These are phyloP conservation scores for Sicus ferrugineus DNA, from an alignment of 2,888 invertebrate species.

Conservation along the genomic window DNA sequence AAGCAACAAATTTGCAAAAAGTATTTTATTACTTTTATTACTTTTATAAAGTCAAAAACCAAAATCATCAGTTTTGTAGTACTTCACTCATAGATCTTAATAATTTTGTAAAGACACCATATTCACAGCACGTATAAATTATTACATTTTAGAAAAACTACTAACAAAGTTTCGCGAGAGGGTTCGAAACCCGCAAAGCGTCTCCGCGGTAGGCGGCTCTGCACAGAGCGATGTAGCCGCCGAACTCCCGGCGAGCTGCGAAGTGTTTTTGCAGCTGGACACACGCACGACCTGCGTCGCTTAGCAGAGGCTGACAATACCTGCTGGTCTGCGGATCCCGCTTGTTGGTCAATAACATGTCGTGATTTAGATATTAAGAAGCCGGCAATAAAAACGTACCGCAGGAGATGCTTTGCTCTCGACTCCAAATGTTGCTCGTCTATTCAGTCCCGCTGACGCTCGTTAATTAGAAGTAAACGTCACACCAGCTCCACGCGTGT, in stretches of 20 bases:
- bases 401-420: neutral
- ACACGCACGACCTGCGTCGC: neutral
- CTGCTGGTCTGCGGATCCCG: neutral
- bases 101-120: too few species aligned
- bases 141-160: too few species aligned
- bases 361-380: conserved; percentile 17
- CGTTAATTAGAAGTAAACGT: neutral
- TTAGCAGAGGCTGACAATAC: neutral
- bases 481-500: too few species aligned
- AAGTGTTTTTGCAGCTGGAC: neutral
- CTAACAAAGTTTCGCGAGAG: too few species aligned
- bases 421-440: neutral
- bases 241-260: neutral
- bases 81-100: too few species aligned
- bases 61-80: too few species aligned
- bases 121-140: too few species aligned
- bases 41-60: too few species aligned
- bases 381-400: neutral
- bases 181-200: too few species aligned
- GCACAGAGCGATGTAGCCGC: too few species aligned
- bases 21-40: too few species aligned
- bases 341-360: neutral
- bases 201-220: neutral
- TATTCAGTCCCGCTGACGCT: neutral
- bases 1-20: too few species aligned